A percentile compares a stretch with the other conserved stretches of the same genome.
Evolutionary conservation across 2,797 vertebrate genomes (phyloP).

Genomic region (Phalloptychus januarius): DNA sequence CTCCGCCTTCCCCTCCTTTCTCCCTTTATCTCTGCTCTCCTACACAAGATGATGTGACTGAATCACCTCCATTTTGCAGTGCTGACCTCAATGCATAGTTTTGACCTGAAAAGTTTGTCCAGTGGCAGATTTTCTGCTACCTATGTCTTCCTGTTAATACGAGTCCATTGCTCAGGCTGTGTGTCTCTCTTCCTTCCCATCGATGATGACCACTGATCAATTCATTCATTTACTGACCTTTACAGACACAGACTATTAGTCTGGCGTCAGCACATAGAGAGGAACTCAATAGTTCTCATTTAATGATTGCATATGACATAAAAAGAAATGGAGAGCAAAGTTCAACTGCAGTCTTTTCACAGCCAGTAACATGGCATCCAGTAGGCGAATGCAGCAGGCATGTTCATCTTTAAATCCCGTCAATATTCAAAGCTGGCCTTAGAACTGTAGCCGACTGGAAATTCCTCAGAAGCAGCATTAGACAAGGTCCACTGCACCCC

Average conservation of each 20-base stretch:
- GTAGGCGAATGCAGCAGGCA: constrained; percentile 7
- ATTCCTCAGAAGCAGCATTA: constrained; percentile 47
- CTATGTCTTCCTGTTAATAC: constrained; percentile 21
- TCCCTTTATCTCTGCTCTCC: constrained; percentile 53
- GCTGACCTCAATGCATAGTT: constrained; percentile 55
- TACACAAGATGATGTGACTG: constrained; percentile 53
- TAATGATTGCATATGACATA: constrained; percentile 45
- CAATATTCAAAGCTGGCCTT: constrained; percentile 38
- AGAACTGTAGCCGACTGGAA: constrained; percentile 34
- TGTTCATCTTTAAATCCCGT: constrained; percentile 25
- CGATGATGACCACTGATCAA: constrained; percentile 55
- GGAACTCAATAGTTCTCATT: constrained; percentile 54
- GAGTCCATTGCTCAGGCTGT: constrained; percentile 21
- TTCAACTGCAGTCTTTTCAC: constrained; percentile 32
- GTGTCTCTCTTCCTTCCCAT: constrained; percentile 32
- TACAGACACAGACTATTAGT: constrained; percentile 54
- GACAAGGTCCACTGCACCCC: constrained; percentile 37
- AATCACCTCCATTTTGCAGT: constrained; percentile 60
- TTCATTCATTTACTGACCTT: constrained; percentile 63
- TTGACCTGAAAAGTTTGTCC: constrained; percentile 33
- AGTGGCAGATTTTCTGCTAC: constrained; percentile 17
- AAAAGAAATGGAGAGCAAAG: constrained; percentile 14
- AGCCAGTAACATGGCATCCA: constrained; percentile 10
- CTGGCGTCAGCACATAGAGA: constrained; percentile 49
- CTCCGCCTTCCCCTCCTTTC: constrained; percentile 39